These are phyloP conservation scores for Sebastes vulpes DNA, from an alignment of 2,797 vertebrate species.

Conservation along the genomic window DNA sequence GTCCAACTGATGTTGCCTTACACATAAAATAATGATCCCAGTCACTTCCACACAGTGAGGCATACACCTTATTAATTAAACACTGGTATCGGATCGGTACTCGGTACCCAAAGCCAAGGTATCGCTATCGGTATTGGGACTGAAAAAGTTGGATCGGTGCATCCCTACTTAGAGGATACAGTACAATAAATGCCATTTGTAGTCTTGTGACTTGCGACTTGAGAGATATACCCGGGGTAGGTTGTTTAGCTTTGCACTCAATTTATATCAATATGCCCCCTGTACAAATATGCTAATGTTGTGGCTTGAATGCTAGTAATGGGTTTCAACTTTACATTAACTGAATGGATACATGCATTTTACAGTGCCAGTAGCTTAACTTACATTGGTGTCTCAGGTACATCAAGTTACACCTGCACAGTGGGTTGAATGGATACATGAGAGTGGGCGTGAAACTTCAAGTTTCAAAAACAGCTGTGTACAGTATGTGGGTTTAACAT, in stretches of 20 bases:
- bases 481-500: not conserved
- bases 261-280: not conserved
- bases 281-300: not conserved
- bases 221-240: not conserved
- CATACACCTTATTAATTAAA: too few species aligned
- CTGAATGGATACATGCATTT: not conserved
- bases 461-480: not conserved
- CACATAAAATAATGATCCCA: too few species aligned
- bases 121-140: too few species aligned
- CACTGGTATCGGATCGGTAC: too few species aligned
- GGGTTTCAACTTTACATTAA: not conserved
- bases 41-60: too few species aligned
- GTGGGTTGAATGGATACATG: not conserved
- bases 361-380: not conserved
- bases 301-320: not conserved
- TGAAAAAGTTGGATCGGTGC: too few species aligned
- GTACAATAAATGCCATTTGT: not conserved
- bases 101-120: too few species aligned
- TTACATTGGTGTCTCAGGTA: not conserved
- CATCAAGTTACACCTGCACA: not conserved
- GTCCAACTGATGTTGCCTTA: too few species aligned
- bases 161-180: not conserved
- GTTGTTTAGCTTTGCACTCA: not conserved
- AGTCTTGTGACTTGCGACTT: not conserved
- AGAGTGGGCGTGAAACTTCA: not conserved